Evolutionary conservation across 2,888 invertebrate genomes (phyloP).

Genomic region (Arge pagana): DNA sequence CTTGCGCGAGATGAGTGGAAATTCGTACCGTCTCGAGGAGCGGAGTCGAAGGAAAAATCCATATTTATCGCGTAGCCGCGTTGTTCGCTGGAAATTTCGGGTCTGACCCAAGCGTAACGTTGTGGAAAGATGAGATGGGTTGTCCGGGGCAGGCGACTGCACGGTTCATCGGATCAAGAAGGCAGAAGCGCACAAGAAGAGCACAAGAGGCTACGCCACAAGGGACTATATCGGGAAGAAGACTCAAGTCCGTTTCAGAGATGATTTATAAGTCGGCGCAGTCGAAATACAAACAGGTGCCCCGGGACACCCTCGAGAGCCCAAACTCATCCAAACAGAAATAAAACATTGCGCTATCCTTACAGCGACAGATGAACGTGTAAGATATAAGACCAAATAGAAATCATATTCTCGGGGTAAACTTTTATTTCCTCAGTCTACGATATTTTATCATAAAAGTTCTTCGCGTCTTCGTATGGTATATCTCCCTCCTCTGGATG

Average conservation of each 20-base stretch:
- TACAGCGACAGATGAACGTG: slow-evolving; percentile 9
- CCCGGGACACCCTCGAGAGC: slow-evolving; percentile 37
- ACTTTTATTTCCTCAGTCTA: slow-evolving; percentile 1
- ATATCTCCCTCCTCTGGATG: slow-evolving; percentile 1
- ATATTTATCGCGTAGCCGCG: slow-evolving; percentile 2
- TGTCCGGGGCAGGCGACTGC: background rate
- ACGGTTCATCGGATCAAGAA: slow-evolving; percentile 5
- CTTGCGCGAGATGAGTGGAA: no score
- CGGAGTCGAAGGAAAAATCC: background rate
- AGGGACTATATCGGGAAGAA: no score
- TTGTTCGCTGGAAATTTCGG: no score
- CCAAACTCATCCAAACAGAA: slow-evolving; percentile 40
- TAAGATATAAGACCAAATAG: slow-evolving; percentile 2
- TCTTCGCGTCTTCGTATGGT: slow-evolving; percentile 27
- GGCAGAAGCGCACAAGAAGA: background rate
- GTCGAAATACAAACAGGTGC: slow-evolving; percentile 52
- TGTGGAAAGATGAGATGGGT: background rate
- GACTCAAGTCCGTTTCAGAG: slow-evolving; percentile 44
- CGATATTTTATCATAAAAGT: slow-evolving; percentile 37
- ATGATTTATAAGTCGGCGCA: slow-evolving; percentile 52
- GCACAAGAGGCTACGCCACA: no score
- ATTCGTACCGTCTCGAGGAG: no score
- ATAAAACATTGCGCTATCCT: slow-evolving; percentile 31
- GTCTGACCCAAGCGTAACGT: no score
- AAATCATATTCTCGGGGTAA: background rate